phyloP scores from a whole-genome alignment of 2,113 vertebrate species.

The Gadus macrocephalus region DNA sequence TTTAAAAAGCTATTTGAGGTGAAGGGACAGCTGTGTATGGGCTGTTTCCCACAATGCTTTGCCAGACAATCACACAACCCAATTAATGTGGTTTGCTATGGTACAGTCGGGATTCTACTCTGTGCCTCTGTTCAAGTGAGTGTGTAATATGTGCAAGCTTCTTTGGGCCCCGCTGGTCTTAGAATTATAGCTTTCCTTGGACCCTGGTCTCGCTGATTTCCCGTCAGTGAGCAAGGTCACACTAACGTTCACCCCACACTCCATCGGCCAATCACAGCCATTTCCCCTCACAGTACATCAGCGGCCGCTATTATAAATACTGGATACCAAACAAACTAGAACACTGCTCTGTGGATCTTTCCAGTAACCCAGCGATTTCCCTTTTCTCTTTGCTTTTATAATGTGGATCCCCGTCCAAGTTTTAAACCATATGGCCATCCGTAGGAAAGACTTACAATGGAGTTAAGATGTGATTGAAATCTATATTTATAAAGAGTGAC shows the following conservation, averaged over 20 bases:
- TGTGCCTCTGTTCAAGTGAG: neutral
- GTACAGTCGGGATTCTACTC: slow-evolving; percentile 39
- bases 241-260: slow-evolving; percentile 62
- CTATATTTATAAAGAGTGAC: too few species aligned
- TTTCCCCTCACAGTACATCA: slow-evolving; percentile 46
- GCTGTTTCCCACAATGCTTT: slow-evolving; percentile 64
- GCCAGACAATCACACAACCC: slow-evolving; percentile 69
- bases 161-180: slow-evolving; percentile 47
- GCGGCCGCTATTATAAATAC: slow-evolving; percentile 35
- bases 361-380: neutral
- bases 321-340: slow-evolving; percentile 29
- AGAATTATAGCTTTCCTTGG: slow-evolving; percentile 70
- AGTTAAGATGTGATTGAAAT: too few species aligned
- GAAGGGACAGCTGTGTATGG: slow-evolving; percentile 55
- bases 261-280: slow-evolving; percentile 50
- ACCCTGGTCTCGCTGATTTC: slow-evolving; percentile 52
- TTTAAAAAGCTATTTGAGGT: slow-evolving; percentile 64
- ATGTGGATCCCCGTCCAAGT: neutral
- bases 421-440: too few species aligned
- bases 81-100: slow-evolving; percentile 67
- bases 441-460: too few species aligned
- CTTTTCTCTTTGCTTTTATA: slow-evolving; percentile 11
- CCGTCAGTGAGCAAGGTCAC: slow-evolving; percentile 62
- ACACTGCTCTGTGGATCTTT: slow-evolving; percentile 10
- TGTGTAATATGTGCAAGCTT: slow-evolving; percentile 28